A percentile compares a stretch with the other conserved stretches of the same genome.
phyloP scores from a whole-genome alignment of 2,888 invertebrate genomes.

The Limnephilus lunatus region DNA sequence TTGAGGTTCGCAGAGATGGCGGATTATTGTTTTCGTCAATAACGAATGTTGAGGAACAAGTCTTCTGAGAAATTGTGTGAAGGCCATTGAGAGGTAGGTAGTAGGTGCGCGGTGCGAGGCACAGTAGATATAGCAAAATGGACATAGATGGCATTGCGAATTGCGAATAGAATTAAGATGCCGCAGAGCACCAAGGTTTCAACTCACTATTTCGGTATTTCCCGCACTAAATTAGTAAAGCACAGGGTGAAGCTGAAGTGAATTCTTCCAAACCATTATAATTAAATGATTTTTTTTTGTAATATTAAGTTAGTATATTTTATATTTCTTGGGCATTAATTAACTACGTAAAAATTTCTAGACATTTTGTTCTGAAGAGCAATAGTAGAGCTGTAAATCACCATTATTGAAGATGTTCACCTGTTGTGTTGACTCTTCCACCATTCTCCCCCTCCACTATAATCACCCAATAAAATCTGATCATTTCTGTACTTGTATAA shows the following conservation, averaged over 20 bases:
- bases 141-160: constrained; percentile 30
- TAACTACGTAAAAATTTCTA: no score
- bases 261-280: background rate
- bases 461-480: no score
- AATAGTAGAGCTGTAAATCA: no score
- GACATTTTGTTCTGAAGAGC: no score
- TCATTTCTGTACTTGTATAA: no score
- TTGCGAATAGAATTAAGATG: constrained; percentile 33
- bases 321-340: no score
- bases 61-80: constrained; percentile 43
- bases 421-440: no score
- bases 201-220: constrained; percentile 32
- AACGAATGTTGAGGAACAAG: constrained; percentile 45
- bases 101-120: background rate
- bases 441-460: no score
- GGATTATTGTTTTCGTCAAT: constrained; percentile 46
- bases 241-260: background rate
- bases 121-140: constrained; percentile 9
- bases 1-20: constrained; percentile 2
- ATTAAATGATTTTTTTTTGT: no score
- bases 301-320: no score
- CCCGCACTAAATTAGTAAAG: constrained; percentile 28
- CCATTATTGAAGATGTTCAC: no score
- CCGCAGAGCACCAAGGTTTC: constrained; percentile 41
- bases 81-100: constrained; percentile 28